Evolutionary conservation across 2,888 invertebrate genomes (phyloP), one percentile per base, ranked within the genome.

Genomic region (Hermaeophaga mercurialis): DNA sequence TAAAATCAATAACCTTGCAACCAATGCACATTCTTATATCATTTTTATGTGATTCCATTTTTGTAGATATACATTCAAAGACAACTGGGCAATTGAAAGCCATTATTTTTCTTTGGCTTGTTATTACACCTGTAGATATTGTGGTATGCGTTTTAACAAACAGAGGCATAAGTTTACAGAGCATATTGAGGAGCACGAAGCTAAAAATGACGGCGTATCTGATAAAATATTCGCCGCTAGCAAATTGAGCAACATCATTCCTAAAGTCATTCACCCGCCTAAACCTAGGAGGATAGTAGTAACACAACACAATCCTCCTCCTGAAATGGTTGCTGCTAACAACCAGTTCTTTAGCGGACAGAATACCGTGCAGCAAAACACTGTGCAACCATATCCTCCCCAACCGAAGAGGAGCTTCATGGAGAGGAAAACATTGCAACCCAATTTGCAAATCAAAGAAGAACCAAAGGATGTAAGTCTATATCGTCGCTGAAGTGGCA

Each of bases 41-140:
- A 39, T 4, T 22, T 11, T 19, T 18, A 8, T 11, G 7, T 15
- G 1, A 26, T 45, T 28, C 7, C 14, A 8, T 15, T 31, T 43
- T 39, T 15, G n/a, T 19, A 61, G 60, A 8, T 78, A 77, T 61
- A 75, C 74, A 4, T 78, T 78, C 54, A 78, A 78, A 63, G 78
- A 78, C 60, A 78, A 78, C 53, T 78, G 78, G 78, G 76, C 77
- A 1, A 77, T 78, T 11, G 78, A 78, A 56, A 71, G 73, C 8
- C 78, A 78, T 54, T 78, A 78, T 58, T 74, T 78, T 58, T 76
- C 75, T 2, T 66, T 68, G 17, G 74, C 75, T 9, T 78, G 78
- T 55, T 71, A 72, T 62, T 78, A 75, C 55, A 76, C 78, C 3
- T 78, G 78, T 56, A 69, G 75, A n/a, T 69, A 70, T 63, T 77